Percentiles rank a stretch among this genome's conserved stretches.
Evolutionary conservation across 2,888 invertebrate genomes (phyloP).

Genomic region (Plebejus melissa): DNA sequence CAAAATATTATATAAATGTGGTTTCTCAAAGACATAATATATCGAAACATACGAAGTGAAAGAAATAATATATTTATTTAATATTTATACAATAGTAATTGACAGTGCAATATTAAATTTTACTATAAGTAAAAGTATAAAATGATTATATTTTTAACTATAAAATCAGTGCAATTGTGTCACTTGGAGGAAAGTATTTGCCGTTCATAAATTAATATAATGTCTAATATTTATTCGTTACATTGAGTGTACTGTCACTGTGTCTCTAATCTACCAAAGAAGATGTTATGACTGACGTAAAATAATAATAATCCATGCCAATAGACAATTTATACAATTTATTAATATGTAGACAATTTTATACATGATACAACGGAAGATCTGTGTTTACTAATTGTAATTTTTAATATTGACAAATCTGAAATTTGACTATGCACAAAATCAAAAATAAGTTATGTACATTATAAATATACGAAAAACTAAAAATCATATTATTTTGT

Average conservation of each 20-base stretch:
- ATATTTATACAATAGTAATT: constrained; percentile 49
- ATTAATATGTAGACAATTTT: constrained; percentile 37
- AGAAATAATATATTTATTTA: constrained; percentile 55
- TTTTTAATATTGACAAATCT: constrained; percentile 41
- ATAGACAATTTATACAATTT: constrained; percentile 33
- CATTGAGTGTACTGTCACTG: constrained; percentile 39
- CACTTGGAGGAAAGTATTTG: constrained; percentile 40
- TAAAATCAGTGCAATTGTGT: constrained; percentile 64
- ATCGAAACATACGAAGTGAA: constrained; percentile 41
- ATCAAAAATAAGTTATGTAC: constrained; percentile 47
- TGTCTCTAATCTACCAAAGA: constrained; percentile 63
- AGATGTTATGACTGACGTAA: constrained; percentile 52
- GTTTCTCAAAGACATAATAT: constrained; percentile 30
- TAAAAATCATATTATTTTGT: constrained; percentile 38
- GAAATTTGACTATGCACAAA: constrained; percentile 64
- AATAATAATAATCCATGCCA: constrained; percentile 42
- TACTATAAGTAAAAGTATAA: constrained; percentile 69
- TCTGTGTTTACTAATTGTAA: constrained; percentile 44
- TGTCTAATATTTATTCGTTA: constrained; percentile 32
- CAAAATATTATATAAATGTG: constrained; percentile 4
- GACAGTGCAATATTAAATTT: constrained; percentile 74
- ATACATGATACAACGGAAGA: constrained; percentile 34
- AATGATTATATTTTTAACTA: constrained; percentile 42
- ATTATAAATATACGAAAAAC: constrained; percentile 28
- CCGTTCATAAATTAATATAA: constrained; percentile 39